Evolutionary conservation across 2,888 invertebrate species (phyloP).

Genomic region (Busseola fusca): DNA sequence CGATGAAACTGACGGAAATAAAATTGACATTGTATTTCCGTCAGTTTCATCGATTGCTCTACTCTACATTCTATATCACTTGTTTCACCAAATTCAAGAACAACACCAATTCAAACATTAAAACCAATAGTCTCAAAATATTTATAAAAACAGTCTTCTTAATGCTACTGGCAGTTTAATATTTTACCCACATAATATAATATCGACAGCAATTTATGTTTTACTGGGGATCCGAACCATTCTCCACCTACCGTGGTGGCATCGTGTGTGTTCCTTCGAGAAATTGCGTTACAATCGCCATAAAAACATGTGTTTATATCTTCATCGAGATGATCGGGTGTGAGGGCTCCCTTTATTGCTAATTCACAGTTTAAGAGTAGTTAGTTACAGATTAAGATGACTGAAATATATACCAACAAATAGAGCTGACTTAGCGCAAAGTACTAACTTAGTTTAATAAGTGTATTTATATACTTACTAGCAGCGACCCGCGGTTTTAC

Average conservation of each 20-base stretch:
- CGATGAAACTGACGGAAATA: too few relatives aligned
- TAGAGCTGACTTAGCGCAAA: neutral
- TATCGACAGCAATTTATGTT: conserved; percentile 61
- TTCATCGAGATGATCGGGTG: conserved; percentile 63
- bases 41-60: neutral
- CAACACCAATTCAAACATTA: neutral
- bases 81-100: neutral
- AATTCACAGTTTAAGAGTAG: conserved; percentile 56
- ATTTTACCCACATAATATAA: conserved; percentile 56
- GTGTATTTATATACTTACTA: neutral
- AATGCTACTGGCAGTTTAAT: conserved; percentile 33
- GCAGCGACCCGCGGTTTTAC: too few relatives aligned
- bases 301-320: conserved; percentile 69
- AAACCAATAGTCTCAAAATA: conserved; percentile 30
- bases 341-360: conserved; percentile 60
- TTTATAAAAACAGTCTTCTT: conserved; percentile 31
- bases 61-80: neutral
- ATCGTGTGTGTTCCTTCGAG: conserved; percentile 65
- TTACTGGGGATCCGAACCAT: conserved; percentile 52
- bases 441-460: too few relatives aligned
- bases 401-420: neutral
- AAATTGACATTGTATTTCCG: neutral
- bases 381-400: conserved; percentile 38
- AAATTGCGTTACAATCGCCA: conserved; percentile 65
- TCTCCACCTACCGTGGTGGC: conserved; percentile 56